Conservation (phyloP, 2,888 invertebrate genomes). For the Norana najaformis region DNA sequence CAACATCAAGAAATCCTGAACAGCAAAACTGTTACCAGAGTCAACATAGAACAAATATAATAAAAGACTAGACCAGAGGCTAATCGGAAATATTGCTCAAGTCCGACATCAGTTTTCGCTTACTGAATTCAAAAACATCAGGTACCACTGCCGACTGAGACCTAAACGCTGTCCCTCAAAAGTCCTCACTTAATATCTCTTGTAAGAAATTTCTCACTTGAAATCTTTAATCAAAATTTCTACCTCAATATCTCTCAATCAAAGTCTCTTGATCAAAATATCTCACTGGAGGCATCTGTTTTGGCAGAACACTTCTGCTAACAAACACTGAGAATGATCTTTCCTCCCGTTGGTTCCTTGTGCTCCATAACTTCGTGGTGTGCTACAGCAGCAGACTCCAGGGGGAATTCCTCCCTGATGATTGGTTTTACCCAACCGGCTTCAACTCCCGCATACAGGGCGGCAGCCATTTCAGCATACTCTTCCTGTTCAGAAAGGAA, state of each 20-base stretch:
- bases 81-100: background rate
- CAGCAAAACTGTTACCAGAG: background rate
- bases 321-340: conserved; percentile 48
- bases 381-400: conserved; percentile 61
- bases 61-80: background rate
- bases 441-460: conserved; percentile 60
- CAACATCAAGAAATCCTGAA: background rate
- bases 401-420: conserved; percentile 60
- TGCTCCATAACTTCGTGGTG: conserved; percentile 63
- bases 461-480: conserved; percentile 57
- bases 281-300: background rate
- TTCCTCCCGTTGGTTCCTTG: conserved; percentile 50
- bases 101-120: background rate
- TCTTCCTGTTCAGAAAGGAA: conserved; percentile 56
- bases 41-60: background rate
- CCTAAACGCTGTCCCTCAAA: background rate
- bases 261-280: background rate
- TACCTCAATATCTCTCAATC: background rate
- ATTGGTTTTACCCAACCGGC: conserved; percentile 63
- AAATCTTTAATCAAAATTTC: background rate
- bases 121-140: background rate
- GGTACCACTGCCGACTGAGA: background rate
- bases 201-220: too few species aligned
- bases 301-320: background rate
- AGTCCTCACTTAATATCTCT: background rate